phyloP scores from a whole-genome alignment of 2,113 vertebrate genomes.

The Oreocharis arfaki region DNA sequence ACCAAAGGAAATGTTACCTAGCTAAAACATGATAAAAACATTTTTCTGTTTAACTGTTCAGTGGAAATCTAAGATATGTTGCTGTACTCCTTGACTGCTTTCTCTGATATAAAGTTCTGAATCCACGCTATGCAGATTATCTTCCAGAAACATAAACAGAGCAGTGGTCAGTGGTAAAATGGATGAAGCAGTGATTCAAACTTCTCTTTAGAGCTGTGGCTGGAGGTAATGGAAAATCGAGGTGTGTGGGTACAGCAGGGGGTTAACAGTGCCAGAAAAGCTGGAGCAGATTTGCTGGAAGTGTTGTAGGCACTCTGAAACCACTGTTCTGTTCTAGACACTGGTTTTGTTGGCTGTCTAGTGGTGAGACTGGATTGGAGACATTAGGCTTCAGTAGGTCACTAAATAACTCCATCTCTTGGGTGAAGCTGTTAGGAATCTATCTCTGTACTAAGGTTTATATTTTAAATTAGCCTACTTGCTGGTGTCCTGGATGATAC shows the following conservation, averaged over 20 bases:
- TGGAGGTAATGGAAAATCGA: background rate
- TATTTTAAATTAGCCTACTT: background rate
- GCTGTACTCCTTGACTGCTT: background rate
- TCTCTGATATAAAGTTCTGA: background rate
- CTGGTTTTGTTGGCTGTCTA: background rate
- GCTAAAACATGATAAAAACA: background rate
- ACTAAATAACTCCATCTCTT: background rate
- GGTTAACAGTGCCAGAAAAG: background rate
- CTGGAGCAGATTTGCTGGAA: background rate
- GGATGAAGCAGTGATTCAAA: background rate
- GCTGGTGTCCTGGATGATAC: background rate
- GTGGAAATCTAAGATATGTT: background rate
- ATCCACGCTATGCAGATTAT: background rate
- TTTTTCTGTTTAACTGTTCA: background rate
- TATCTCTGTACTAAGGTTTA: background rate
- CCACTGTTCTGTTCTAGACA: background rate
- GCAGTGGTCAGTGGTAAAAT: background rate
- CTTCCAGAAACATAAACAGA: background rate
- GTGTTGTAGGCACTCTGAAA: background rate
- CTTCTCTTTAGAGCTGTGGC: background rate
- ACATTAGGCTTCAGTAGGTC: background rate
- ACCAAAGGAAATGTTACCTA: background rate
- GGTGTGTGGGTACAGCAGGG: fast-evolving
- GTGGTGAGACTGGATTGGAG: background rate
- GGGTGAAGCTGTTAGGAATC: background rate